phyloP scores from a whole-genome alignment of 2,797 vertebrate species.

The Ctenopoma kingsleyae region DNA sequence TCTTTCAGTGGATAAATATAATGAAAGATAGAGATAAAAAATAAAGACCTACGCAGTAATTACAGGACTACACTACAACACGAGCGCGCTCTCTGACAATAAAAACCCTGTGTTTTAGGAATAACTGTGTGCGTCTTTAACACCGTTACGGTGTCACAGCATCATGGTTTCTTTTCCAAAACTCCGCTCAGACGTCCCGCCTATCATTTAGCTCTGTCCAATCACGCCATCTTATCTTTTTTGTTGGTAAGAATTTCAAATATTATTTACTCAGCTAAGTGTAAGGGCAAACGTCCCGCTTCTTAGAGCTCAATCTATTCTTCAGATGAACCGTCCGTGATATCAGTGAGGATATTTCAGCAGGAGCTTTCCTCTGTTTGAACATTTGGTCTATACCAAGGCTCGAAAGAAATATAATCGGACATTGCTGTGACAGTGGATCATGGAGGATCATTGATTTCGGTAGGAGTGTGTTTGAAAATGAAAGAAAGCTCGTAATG shows the following conservation, averaged over 20 bases:
- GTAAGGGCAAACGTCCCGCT: neutral
- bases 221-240: conserved; percentile 42
- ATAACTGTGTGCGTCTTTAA: neutral
- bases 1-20: neutral
- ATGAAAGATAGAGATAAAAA: too few relatives aligned
- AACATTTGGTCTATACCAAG: neutral
- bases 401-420: neutral
- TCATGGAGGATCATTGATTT: conserved; percentile 11
- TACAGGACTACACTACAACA: too few relatives aligned
- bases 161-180: neutral
- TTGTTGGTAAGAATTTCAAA: conserved; percentile 43
- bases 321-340: conserved; percentile 2
- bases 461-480: conserved; percentile 29
- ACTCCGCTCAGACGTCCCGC: conserved; percentile 30
- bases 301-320: neutral
- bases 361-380: neutral
- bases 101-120: too few relatives aligned
- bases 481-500: neutral
- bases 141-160: neutral
- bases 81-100: too few relatives aligned
- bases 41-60: rapidly evolving
- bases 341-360: conserved; percentile 2
- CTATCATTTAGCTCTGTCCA: conserved; percentile 42
- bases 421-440: conserved; percentile 9
- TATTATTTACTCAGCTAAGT: neutral